Conservation (phyloP, 2,797 vertebrate genomes). For the Sebastes matsubarae region DNA sequence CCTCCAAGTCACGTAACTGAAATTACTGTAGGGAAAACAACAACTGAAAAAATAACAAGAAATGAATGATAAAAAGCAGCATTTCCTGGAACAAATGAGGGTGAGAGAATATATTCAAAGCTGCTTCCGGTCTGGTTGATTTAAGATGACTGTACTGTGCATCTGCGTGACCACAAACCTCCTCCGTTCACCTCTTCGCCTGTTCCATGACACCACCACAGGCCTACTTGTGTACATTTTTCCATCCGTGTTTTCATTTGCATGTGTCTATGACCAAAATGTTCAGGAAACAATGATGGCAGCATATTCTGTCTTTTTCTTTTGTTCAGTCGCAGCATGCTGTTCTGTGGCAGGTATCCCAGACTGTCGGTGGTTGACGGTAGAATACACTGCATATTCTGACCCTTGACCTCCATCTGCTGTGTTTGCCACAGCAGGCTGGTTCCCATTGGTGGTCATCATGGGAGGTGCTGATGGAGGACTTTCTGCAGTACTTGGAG, state of each 20-base stretch:
- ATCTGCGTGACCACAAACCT: constrained; percentile 21
- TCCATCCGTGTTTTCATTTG: neutral
- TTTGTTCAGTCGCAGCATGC: neutral
- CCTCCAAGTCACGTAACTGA: neutral
- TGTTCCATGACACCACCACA: constrained; percentile 19
- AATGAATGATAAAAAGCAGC: neutral
- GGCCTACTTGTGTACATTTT: neutral
- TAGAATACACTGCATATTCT: constrained; percentile 36
- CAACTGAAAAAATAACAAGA: neutral
- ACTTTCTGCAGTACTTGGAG: neutral
- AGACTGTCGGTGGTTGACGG: constrained; percentile 29
- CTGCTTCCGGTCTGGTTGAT: neutral
- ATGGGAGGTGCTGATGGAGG: neutral
- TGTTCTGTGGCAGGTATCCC: neutral
- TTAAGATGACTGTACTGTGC: neutral
- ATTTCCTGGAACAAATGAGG: neutral
- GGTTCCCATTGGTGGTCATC: neutral
- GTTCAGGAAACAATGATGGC: constrained; percentile 47
- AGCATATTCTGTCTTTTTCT: constrained; percentile 47
- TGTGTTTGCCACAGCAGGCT: neutral
- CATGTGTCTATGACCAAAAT: neutral
- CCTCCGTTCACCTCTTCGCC: neutral
- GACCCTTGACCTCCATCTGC: neutral
- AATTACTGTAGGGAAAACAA: neutral
- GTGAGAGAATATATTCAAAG: neutral